Conservation (phyloP, 2,888 invertebrate species). For the Cryptophagus acutangulus region DNA sequence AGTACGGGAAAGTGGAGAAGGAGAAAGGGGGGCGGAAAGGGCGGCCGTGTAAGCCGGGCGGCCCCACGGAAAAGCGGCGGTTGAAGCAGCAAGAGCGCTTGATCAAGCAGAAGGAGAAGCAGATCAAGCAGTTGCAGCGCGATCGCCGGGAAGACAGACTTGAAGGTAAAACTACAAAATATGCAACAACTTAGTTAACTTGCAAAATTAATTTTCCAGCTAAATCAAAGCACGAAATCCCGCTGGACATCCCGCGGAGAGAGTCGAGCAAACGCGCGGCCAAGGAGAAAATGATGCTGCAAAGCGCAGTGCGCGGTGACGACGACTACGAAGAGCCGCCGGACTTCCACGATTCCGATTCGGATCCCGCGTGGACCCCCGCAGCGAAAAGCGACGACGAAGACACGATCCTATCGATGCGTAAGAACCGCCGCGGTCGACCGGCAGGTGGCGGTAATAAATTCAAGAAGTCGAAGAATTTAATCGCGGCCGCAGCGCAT, state of each 20-base stretch:
- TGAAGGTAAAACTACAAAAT: conserved; percentile 5
- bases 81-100: conserved; percentile 27
- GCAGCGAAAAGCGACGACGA: conserved; percentile 50
- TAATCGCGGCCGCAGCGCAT: conserved; percentile 51
- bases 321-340: conserved; percentile 56
- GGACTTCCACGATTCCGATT: conserved; percentile 55
- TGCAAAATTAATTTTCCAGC: conserved; percentile 1
- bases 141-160: conserved; percentile 22
- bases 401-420: conserved; percentile 43
- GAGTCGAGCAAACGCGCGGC: conserved; percentile 62
- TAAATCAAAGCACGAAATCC: conserved; percentile 47
- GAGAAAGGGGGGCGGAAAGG: conserved; percentile 44
- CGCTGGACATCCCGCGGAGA: conserved; percentile 56
- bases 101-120: conserved; percentile 12
- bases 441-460: conserved; percentile 20
- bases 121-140: conserved; percentile 1
- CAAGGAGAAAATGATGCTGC: conserved; percentile 58
- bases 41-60: conserved; percentile 48
- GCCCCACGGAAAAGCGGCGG: conserved; percentile 39
- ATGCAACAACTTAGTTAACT: conserved; percentile 4
- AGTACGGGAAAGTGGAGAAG: conserved; percentile 34
- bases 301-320: conserved; percentile 51
- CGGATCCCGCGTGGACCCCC: conserved; percentile 74
- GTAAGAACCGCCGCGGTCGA: conserved; percentile 35
- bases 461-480: conserved; percentile 33